Percentiles rank a stretch among this genome's conserved stretches.
These are phyloP conservation scores for Drosophila phalerata DNA, from an alignment of 2,888 invertebrate genomes.

Conservation along the genomic window DNA sequence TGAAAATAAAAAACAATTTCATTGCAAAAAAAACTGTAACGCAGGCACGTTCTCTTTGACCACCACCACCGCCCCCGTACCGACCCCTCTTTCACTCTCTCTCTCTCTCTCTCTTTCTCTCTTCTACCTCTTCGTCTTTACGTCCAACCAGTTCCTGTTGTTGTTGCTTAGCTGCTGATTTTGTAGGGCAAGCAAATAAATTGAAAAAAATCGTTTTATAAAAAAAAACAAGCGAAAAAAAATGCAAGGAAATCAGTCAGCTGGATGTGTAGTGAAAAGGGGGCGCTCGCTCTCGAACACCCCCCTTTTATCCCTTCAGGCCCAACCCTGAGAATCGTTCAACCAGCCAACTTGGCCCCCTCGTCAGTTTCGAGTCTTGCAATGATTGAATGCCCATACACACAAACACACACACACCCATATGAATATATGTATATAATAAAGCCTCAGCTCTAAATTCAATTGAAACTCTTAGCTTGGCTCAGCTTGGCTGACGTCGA, in stretches of 20 bases:
- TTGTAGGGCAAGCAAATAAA: conserved; percentile 79
- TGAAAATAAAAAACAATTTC: conserved; percentile 72
- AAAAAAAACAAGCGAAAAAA: conserved; percentile 27
- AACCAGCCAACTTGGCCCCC: conserved; percentile 24
- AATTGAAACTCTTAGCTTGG: conserved; percentile 73
- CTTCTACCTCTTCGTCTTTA: not conserved
- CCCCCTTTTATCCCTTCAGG: not conserved
- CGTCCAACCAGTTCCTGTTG: conserved; percentile 13
- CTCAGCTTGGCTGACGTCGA: conserved; percentile 36
- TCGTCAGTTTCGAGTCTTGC: conserved; percentile 67
- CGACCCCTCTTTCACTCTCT: too few relatives aligned
- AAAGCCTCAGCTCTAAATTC: conserved; percentile 72
- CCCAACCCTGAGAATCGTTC: conserved; percentile 16
- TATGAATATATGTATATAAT: conserved; percentile 4
- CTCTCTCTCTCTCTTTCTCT: not conserved
- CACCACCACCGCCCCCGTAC: not conserved
- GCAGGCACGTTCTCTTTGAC: conserved; percentile 60
- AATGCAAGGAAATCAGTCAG: conserved; percentile 60
- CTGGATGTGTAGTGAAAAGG: not conserved
- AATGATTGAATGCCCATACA: conserved; percentile 74
- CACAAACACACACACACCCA: conserved; percentile 41
- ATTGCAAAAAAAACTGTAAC: conserved; percentile 69
- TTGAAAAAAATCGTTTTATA: conserved; percentile 55
- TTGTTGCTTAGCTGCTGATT: conserved; percentile 66
- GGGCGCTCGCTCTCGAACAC: not conserved